A percentile compares a stretch with the other conserved stretches of the same genome.
phyloP scores from a whole-genome alignment of 1,140 invertebrate genomes.

The Tetragonula clypearis region DNA sequence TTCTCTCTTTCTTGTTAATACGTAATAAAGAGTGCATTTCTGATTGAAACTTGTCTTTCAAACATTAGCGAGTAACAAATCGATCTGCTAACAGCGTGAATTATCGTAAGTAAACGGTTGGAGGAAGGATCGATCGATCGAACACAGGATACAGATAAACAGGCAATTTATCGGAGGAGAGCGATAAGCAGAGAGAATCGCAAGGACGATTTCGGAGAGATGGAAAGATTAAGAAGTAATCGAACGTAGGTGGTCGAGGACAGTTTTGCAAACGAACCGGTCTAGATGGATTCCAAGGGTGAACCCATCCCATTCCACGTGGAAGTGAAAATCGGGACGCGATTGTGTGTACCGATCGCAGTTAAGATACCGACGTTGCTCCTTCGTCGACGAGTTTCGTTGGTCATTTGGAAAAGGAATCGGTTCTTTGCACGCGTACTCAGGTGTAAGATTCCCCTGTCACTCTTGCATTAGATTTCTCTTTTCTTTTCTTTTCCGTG shows the following conservation, averaged over 20 bases:
- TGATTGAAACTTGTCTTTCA: too few species aligned
- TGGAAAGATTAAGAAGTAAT: slow-evolving; percentile 39
- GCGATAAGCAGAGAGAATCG: slow-evolving; percentile 27
- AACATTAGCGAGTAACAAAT: neutral
- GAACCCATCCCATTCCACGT: neutral
- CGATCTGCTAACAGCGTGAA: neutral
- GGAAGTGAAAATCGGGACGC: neutral
- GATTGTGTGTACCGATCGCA: slow-evolving; percentile 18
- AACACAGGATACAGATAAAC: neutral
- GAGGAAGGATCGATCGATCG: neutral
- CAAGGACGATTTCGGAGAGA: slow-evolving; percentile 33
- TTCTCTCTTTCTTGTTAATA: too few species aligned
- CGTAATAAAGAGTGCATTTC: too few species aligned
- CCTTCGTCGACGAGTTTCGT: slow-evolving; percentile 14
- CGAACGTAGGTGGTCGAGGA: slow-evolving; percentile 22
- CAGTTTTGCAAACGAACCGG: slow-evolving; percentile 11
- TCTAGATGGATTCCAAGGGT: slow-evolving; percentile 5
- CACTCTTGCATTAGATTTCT: too few species aligned
- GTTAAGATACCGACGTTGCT: slow-evolving; percentile 15
- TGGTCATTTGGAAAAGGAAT: neutral
- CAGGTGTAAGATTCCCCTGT: too few species aligned
- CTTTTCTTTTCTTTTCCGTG: neutral
- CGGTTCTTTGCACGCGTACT: neutral
- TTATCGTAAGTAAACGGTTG: neutral
- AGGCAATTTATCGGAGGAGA: slow-evolving; percentile 13